Base-by-base conservation (phyloP, 2,797 vertebrate species). In the Chiroxiphia lanceolata region DNA sequence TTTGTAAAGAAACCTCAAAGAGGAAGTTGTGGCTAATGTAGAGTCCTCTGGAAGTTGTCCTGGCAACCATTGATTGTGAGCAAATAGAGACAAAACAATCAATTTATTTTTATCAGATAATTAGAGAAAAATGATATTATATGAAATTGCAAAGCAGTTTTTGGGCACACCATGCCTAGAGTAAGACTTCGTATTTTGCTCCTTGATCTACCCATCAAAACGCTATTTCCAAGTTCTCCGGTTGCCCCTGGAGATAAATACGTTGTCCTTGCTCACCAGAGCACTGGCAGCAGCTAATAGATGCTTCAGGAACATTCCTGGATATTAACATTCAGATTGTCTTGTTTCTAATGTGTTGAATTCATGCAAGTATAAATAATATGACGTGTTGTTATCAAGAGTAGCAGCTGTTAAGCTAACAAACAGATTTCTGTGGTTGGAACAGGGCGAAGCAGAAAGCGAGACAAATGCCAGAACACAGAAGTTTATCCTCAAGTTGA, bases 401-500 rank as follows among this genome's bases (percentile, higher is more conserved):
- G 92, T 13, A 96, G 85, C 92, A 96, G 91, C 74, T 95, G 84
- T 75, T 56, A 89, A 85, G 85, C 95, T 98, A 97, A 97, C 72
- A 11, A 40, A 60, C 61, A 25, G 88, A 34, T 97, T 84, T 96
- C 84, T 97, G 53, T 94, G 97, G 9, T 96, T 91, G 95, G 65
- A 97, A 95, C 97, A 99, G 99, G 99, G 86, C 98, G 98, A 97
- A 99, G 99, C 98, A 99, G 98, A 96, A 99, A 99, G 97, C 98
- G 98, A 95, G 98, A 99, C 71, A 98, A 97, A 59, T 99, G 99
- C 96, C 98, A 98, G 64, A 98, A 98, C 70, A 94, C 98, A 14
- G 96, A 98, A 59, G 31, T 98, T 78, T 98, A 99, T 94, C 99
- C 99, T 26, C 96, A 99, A 88, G 97, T 98, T 67, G 99, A 99